A percentile compares a stretch with the other conserved stretches of the same genome.
These are phyloP conservation scores for Mellivora capensis DNA, from an alignment of 2,113 vertebrate species.

Conservation along the genomic window DNA sequence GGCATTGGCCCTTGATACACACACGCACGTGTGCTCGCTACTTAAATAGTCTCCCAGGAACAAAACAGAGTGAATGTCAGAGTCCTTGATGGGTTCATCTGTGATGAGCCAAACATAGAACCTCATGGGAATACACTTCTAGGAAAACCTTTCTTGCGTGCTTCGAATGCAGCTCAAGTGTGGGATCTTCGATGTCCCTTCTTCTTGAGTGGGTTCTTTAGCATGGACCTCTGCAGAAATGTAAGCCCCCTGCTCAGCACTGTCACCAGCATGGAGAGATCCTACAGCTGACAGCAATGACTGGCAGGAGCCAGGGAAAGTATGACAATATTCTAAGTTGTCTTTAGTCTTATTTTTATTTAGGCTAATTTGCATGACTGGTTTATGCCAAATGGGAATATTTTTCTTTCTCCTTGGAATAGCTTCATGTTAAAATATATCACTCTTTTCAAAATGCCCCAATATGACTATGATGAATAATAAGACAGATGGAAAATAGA, in stretches of 20 bases:
- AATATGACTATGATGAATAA: conserved; percentile 72
- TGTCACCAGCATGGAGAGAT: background rate
- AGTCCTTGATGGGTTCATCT: background rate
- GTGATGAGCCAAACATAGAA: background rate
- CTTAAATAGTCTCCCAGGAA: background rate
- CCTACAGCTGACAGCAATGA: background rate
- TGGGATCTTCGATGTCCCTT: background rate
- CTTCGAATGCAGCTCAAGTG: background rate
- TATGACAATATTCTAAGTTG: conserved; percentile 65
- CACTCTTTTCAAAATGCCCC: conserved; percentile 70
- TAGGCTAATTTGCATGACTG: conserved; percentile 71
- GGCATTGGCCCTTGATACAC: background rate
- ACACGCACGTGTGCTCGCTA: background rate
- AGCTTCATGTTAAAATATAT: conserved; percentile 76
- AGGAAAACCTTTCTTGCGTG: background rate
- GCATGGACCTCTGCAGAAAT: background rate
- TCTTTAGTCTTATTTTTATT: conserved; percentile 73
- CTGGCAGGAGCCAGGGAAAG: conserved; percentile 54
- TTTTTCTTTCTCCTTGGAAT: conserved; percentile 72
- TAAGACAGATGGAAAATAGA: conserved; percentile 74
- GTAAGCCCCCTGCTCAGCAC: background rate
- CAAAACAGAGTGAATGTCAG: background rate
- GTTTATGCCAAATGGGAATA: conserved; percentile 68
- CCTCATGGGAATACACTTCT: background rate
- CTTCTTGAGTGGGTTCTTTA: background rate